Base-by-base conservation (phyloP, 2,797 vertebrate genomes). In the Acipenser oxyrinchus region DNA sequence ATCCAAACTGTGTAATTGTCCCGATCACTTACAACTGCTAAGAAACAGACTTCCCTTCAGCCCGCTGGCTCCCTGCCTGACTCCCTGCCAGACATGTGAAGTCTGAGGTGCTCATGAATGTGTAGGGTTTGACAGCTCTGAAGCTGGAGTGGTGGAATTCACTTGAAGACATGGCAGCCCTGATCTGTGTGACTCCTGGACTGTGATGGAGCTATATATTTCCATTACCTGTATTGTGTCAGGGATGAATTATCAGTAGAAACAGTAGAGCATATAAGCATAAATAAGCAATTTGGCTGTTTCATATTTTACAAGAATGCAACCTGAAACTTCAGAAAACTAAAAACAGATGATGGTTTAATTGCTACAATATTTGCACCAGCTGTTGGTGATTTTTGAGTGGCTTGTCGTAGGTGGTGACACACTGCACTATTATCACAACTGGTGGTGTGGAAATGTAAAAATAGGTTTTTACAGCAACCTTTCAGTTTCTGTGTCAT, bases 391-490 rank as follows among this genome's bases (percentile, higher is more conserved):
- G 6, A 11, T 66, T n/a, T n/a, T n/a, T 48, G 18, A 18, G 18
- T 18, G 18, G 2, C 18, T 1, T 2, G 1, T 18, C 18, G 18
- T 50, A 15, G 9, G 37, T 53, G 9, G 4, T 6, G 8, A 7
- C 6, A 55, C 51, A 9, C 13, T 15, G 18, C 65, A 13, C 10
- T 6, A 18, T 7, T 7, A 9, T 48, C 10, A 18, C 55, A 52
- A 52, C 63, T 15, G 68, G 51, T 69, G 68, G 49, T 23, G 15
- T 12, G 7, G 49, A 49, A 65, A 13, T 52, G 23, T 65, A 51
- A 64, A 58, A 65, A 61, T 65, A 65, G 63, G 52, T 61, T 61
- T 55, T 37, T 13, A 10, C 49, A 37, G 63, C 58, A 59, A 12
- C 18, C 53, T 51, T 37, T n/a, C 49, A 10, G 6, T 37, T 65